Evolutionary conservation across 2,797 vertebrate genomes (phyloP).

Genomic region (Hipposideros larvatus): DNA sequence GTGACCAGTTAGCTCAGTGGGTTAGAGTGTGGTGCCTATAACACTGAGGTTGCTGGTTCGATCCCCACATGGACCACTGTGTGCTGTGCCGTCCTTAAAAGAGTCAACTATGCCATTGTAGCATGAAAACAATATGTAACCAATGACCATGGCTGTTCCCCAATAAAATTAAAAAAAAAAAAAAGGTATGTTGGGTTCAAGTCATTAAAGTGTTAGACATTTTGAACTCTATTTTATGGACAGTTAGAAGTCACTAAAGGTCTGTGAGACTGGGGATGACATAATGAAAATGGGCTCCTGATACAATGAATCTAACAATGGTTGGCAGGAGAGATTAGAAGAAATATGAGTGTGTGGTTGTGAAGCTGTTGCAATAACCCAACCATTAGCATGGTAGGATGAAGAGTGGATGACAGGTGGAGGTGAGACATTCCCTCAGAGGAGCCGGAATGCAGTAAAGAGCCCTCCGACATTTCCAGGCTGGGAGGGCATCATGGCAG

Average conservation of each 20-base stretch:
- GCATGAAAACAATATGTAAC: too few species aligned
- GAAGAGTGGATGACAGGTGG: neutral
- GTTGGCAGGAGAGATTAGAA: neutral
- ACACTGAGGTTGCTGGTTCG: too few species aligned
- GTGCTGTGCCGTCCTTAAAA: too few species aligned
- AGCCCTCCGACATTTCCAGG: neutral
- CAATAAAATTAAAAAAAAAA: too few species aligned
- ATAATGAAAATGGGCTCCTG: neutral
- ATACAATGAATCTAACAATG: neutral
- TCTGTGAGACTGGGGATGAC: neutral
- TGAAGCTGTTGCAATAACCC: neutral
- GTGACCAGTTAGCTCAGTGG: too few species aligned
- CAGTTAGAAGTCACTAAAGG: neutral
- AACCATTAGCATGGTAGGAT: neutral
- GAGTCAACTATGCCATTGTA: too few species aligned
- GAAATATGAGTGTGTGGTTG: neutral
- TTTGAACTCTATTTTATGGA: neutral
- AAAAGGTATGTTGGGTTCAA: neutral
- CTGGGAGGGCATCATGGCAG: neutral
- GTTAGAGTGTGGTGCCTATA: too few species aligned
- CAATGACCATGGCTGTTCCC: too few species aligned
- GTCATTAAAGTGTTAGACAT: neutral
- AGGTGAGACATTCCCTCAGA: neutral
- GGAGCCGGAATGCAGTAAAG: neutral
- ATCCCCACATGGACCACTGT: too few species aligned